These are phyloP conservation scores for Lethenteron reissneri DNA, from an alignment of 2,113 vertebrate species.

Conservation along the genomic window DNA sequence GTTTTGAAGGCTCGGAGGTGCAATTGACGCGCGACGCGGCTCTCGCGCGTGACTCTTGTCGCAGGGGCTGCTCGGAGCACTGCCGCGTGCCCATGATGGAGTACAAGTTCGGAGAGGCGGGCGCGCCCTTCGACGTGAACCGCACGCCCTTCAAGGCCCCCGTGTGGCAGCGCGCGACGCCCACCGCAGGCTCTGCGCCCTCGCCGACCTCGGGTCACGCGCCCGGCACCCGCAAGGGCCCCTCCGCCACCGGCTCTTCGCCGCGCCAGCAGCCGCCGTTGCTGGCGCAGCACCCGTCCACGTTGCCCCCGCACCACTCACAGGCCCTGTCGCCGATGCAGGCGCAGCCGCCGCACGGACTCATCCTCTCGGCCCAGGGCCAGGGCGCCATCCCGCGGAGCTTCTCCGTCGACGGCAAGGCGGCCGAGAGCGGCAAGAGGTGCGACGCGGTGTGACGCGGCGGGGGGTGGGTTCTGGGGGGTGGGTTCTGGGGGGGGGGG, in stretches of 20 bases:
- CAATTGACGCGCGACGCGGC: neutral
- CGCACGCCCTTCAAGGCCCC: conserved; percentile 44
- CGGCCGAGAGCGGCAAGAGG: conserved; percentile 24
- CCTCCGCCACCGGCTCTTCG: neutral
- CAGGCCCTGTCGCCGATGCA: no score
- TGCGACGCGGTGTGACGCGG: no score
- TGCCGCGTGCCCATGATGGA: conserved; percentile 82
- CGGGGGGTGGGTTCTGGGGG: no score
- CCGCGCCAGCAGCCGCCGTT: neutral
- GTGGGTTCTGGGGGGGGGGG: no score
- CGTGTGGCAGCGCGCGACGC: conserved; percentile 71
- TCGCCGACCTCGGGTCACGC: neutral
- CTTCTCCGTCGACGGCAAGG: conserved; percentile 70
- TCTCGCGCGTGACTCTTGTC: conserved; percentile 7
- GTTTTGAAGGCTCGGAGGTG: no score
- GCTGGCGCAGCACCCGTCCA: neutral
- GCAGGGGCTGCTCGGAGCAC: conserved; percentile 72
- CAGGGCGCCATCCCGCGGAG: conserved; percentile 41
- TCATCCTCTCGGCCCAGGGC: no score
- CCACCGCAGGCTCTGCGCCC: conserved; percentile 14
- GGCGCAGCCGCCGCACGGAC: no score
- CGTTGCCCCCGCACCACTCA: no score
- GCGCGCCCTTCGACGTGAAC: conserved; percentile 45
- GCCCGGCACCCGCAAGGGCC: neutral
- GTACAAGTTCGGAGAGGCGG: conserved; percentile 70